Conservation (phyloP, 2,888 invertebrate genomes). For the Cerceris ruficornis region DNA sequence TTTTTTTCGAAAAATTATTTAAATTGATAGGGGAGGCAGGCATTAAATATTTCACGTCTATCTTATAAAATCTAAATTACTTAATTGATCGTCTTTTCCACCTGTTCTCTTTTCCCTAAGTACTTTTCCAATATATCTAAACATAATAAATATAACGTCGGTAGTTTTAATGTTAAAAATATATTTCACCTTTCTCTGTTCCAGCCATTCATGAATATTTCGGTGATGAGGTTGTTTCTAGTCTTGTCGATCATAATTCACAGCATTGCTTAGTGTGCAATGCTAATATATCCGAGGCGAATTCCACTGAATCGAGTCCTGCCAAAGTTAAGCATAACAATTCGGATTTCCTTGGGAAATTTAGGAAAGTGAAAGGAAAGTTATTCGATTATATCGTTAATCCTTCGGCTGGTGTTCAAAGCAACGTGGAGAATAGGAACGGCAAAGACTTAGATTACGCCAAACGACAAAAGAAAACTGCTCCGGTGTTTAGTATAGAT, state of each 20-base stretch:
- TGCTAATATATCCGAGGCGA: slow-evolving; percentile 82
- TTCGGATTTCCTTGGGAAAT: slow-evolving; percentile 90
- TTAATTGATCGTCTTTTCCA: too few relatives aligned
- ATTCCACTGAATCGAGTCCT: slow-evolving; percentile 78
- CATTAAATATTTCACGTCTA: too few relatives aligned
- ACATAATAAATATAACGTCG: too few relatives aligned
- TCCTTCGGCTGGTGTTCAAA: slow-evolving; percentile 85
- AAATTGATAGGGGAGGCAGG: too few relatives aligned
- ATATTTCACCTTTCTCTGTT: slow-evolving; percentile 18
- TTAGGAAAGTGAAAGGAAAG: slow-evolving; percentile 95
- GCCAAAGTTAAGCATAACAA: slow-evolving; percentile 76
- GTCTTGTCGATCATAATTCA: slow-evolving; percentile 92
- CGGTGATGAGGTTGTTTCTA: slow-evolving; percentile 90
- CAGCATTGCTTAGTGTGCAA: slow-evolving; percentile 92
- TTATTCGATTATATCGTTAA: slow-evolving; percentile 97
- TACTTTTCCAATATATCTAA: too few relatives aligned
- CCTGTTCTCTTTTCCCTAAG: too few relatives aligned
- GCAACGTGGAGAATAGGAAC: slow-evolving; percentile 89
- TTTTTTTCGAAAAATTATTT: too few relatives aligned
- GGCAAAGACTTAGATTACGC: slow-evolving; percentile 87
- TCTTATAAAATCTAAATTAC: too few relatives aligned
- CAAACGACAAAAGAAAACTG: slow-evolving; percentile 93
- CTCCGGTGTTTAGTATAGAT: slow-evolving; percentile 96
- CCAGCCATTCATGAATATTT: slow-evolving; percentile 92
- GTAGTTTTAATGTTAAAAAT: too few relatives aligned